Evolutionary conservation across 53 echinoderm and acorn worm genomes (phyloP).

Genomic region (Paracentrotus lividus): DNA sequence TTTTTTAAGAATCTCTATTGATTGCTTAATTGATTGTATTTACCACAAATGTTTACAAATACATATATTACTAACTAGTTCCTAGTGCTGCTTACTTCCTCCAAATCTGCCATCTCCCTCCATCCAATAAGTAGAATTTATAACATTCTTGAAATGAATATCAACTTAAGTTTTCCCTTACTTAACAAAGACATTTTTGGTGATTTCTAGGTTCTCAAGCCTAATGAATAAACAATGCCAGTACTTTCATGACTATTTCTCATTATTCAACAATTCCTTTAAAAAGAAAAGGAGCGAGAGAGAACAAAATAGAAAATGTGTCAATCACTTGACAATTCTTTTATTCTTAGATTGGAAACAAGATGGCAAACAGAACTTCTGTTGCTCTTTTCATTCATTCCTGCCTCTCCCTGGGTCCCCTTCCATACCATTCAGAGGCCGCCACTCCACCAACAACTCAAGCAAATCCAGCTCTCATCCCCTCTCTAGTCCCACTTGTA

Average conservation of each 20-base stretch:
- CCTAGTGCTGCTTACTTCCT: background rate
- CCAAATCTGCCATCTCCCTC: background rate
- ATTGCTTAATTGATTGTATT: no score
- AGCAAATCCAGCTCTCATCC: conserved; percentile 52
- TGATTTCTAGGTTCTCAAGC: no score
- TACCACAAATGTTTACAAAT: no score
- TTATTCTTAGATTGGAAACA: background rate
- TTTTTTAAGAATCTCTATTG: no score
- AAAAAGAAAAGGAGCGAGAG: background rate
- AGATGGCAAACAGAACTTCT: conserved; percentile 20
- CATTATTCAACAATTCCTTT: background rate
- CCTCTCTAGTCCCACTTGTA: background rate
- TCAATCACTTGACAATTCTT: conserved; percentile 17
- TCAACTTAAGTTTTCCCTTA: no score
- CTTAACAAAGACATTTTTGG: no score
- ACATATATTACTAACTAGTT: background rate
- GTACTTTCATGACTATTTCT: background rate
- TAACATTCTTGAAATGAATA: no score
- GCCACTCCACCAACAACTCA: conserved; percentile 46
- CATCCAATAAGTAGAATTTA: no score
- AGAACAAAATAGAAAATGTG: background rate
- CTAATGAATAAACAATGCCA: background rate
- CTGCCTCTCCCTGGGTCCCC: background rate
- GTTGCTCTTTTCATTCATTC: background rate
- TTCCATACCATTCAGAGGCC: background rate